Base-by-base conservation (phyloP, 2,888 invertebrate species). In the Rhamnusium bicolor region DNA sequence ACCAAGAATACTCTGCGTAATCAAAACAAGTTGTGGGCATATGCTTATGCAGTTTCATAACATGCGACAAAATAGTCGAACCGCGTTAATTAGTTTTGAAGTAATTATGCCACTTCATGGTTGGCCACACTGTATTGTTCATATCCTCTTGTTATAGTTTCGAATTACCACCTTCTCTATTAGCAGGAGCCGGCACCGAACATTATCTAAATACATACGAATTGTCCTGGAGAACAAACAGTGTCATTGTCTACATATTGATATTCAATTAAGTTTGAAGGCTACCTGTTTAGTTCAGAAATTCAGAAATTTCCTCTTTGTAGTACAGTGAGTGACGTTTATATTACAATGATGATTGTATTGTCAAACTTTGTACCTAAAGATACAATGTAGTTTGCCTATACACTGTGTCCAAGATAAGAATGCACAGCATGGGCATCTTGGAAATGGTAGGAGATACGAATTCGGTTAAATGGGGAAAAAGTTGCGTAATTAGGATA, bases 31-130 rank as follows among this genome's bases (percentile, higher is more conserved):
- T 68, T 49, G 58, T 49, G 58, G 49, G 51, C 68, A 58, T 49
- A 53, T 53, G 63, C 24, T 49, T 54, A 19, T 54, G 47, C 62
- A 54, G 51, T 47, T 68, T 60, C 70, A 67, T 67, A 74, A 73
- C 73, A 74, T 54, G 73, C 74, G 80, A 81, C 82, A 80, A 83
- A 81, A 82, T 81, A 83, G 77, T 77, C 72, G 78, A 79, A 80
- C 80, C 81, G 81, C 84, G 82, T 83, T 86, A 86, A 86, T 86
- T 86, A 86, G 84, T 86, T 85, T 80, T 81, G 81, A 85, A 85
- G 85, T 85, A 86, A 86, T 86, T 86, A 86, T 83, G 81, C 80
- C 82, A 80, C 84, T 84, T 84, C 82, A 84, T 79, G 84, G 84
- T 83, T 80, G 82, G 82, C 83, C 84, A 83, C 83, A 84, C 82